Conservation (phyloP, 35 echinoderm and acorn worm species). For the Amphiura filiformis region DNA sequence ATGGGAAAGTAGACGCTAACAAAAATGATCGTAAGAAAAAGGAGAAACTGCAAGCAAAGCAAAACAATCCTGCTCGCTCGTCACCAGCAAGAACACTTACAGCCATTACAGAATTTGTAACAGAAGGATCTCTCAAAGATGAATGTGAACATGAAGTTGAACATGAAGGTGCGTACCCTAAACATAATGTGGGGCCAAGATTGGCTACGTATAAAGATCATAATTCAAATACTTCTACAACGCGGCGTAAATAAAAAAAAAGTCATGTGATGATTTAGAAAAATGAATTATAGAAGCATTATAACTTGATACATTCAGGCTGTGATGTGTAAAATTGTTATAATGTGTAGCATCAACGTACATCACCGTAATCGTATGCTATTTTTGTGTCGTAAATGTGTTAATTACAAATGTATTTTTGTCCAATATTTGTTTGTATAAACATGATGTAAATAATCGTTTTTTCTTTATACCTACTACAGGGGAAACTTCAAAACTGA, state of each 20-base stretch:
- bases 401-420: neutral
- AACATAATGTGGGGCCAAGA: slow-evolving; percentile 50
- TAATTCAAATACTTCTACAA: neutral
- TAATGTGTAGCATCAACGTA: too few relatives aligned
- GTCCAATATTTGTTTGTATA: too few relatives aligned
- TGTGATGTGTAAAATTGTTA: neutral
- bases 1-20: slow-evolving; percentile 61
- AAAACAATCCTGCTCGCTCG: neutral
- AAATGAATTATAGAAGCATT: neutral
- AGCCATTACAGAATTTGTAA: slow-evolving; percentile 37
- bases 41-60: neutral
- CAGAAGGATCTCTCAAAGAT: slow-evolving; percentile 29
- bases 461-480: too few relatives aligned
- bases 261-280: too few relatives aligned
- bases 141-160: slow-evolving; percentile 32
- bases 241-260: neutral
- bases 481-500: too few relatives aligned
- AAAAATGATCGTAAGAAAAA: slow-evolving; percentile 54
- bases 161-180: slow-evolving; percentile 43
- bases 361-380: neutral
- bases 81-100: slow-evolving; percentile 21
- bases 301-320: neutral
- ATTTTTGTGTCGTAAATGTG: neutral
- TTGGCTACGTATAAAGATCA: slow-evolving; percentile 42
- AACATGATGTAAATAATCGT: too few relatives aligned